A percentile compares a stretch with the other conserved stretches of the same genome.
Evolutionary conservation across 2,113 vertebrate genomes (phyloP).

Genomic region (Rhinoderma darwinii): DNA sequence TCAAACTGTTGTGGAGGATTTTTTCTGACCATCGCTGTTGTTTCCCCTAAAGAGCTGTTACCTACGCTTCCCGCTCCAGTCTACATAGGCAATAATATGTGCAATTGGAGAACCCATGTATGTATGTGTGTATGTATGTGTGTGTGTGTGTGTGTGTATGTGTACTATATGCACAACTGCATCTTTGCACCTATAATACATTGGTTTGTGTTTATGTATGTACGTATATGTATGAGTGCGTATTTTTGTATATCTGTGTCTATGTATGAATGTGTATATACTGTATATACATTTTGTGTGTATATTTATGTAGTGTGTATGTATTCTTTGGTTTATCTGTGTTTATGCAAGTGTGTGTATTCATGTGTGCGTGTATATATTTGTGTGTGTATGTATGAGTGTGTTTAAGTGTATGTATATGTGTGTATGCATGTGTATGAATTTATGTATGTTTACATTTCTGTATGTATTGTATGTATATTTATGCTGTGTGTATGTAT

Average conservation of each 20-base stretch:
- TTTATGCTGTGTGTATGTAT: too few species aligned
- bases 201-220: not conserved
- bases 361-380: too few species aligned
- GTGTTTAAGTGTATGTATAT: not conserved
- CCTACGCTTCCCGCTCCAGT: too few species aligned
- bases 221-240: not conserved
- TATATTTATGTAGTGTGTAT: not conserved
- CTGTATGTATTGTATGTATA: not conserved
- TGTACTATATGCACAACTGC: not conserved
- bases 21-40: not conserved
- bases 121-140: not conserved
- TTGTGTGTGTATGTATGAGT: not conserved
- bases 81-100: not conserved
- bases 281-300: too few species aligned
- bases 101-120: not conserved
- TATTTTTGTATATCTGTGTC: not conserved
- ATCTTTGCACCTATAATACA: too few species aligned
- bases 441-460: too few species aligned
- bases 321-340: too few species aligned
- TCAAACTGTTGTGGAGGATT: not conserved
- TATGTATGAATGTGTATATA: not conserved
- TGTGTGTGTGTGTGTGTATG: not conserved
- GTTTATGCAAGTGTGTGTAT: not conserved
- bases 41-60: too few species aligned
- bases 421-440: not conserved